Conservation (phyloP, 2,113 vertebrate species). For the Accipiter virgatus region DNA sequence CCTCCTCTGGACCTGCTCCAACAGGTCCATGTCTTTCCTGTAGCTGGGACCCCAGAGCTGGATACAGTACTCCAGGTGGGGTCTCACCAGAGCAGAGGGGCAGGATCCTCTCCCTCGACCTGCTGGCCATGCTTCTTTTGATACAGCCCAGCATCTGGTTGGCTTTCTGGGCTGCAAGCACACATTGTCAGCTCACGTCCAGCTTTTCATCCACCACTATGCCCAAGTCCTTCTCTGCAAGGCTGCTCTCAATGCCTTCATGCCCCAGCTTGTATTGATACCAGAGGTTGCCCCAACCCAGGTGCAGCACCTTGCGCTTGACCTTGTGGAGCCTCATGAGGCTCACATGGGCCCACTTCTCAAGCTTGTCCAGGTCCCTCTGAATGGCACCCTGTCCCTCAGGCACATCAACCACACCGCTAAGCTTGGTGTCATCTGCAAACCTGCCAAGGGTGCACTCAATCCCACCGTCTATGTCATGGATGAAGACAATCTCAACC, state of each 20-base stretch:
- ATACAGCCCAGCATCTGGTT: no score
- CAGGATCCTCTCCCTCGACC: background rate
- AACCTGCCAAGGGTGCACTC: background rate
- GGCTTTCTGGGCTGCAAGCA: background rate
- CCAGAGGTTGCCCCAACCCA: fast-evolving
- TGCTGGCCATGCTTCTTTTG: no score
- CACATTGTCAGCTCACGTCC: no score
- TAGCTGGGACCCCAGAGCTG: background rate
- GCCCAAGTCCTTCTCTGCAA: no score
- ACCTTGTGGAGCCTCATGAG: background rate
- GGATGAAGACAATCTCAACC: background rate
- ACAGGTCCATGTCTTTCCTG: background rate
- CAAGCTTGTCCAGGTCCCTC: background rate
- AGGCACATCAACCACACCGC: fast-evolving
- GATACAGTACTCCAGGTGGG: background rate
- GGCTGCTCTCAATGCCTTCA: background rate
- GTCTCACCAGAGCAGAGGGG: background rate
- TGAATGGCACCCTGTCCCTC: background rate
- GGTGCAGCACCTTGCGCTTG: background rate
- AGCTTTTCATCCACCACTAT: no score
- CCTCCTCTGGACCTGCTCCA: background rate
- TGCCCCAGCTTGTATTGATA: background rate
- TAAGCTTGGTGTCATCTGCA: background rate
- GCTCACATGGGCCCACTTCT: background rate
- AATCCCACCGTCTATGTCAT: fast-evolving